phyloP scores from a whole-genome alignment of 2,797 vertebrate genomes.

The Taeniopygia guttata region DNA sequence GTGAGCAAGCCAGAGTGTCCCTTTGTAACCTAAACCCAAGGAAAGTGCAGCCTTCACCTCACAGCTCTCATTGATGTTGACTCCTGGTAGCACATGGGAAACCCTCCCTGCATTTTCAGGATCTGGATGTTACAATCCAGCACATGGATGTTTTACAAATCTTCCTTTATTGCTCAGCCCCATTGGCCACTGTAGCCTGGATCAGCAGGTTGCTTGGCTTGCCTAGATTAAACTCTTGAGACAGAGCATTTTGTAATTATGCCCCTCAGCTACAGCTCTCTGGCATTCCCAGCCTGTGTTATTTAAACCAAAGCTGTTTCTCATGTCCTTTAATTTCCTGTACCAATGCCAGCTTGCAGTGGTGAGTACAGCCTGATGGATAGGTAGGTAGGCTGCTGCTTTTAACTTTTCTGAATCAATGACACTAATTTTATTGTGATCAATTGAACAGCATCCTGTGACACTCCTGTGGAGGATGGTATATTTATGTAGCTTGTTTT shows the following conservation, averaged over 20 bases:
- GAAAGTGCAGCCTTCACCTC: neutral
- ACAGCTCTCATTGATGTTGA: neutral
- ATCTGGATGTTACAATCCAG: neutral
- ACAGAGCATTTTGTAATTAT: constrained; percentile 37
- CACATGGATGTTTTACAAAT: neutral
- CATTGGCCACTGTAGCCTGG: neutral
- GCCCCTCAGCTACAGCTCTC: neutral
- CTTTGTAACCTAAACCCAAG: neutral
- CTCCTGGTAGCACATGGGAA: neutral
- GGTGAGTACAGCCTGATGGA: constrained; percentile 54
- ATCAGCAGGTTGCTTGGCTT: constrained; percentile 51
- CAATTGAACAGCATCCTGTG: constrained; percentile 50
- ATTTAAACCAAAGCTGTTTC: constrained; percentile 51
- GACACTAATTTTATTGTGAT: constrained; percentile 64
- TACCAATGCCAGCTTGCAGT: neutral
- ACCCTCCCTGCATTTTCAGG: neutral
- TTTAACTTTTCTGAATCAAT: constrained; percentile 67
- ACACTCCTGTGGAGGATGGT: constrained; percentile 39
- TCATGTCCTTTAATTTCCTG: constrained; percentile 57
- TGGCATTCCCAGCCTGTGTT: constrained; percentile 25
- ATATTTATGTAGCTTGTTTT: constrained; percentile 13
- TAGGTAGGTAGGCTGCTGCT: constrained; percentile 48
- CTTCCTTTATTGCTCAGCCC: neutral
- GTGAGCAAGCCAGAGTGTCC: neutral
- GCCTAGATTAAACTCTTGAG: constrained; percentile 39